Conservation (phyloP, 2,113 vertebrate genomes). For the Ciconia maguari region DNA sequence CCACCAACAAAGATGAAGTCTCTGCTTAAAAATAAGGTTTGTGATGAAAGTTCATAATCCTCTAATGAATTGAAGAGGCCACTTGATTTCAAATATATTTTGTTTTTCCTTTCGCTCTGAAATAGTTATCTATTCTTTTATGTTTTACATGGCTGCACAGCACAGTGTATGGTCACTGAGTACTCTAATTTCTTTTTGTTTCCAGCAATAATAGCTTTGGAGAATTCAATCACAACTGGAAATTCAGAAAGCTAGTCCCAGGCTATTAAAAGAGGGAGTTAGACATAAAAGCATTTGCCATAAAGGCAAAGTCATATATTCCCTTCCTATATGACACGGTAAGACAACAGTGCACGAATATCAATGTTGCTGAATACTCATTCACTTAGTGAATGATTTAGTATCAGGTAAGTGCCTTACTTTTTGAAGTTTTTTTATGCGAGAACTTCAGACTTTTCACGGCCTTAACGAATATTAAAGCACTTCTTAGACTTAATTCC, state of each 20-base stretch:
- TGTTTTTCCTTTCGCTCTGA: conserved; percentile 11
- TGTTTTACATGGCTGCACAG: conserved; percentile 31
- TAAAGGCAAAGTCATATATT: neutral
- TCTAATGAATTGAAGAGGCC: neutral
- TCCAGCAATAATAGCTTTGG: conserved; percentile 48
- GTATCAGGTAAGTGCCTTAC: neutral
- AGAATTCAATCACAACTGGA: conserved; percentile 19
- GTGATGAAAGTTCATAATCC: neutral
- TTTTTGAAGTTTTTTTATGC: neutral
- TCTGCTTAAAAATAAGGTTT: neutral
- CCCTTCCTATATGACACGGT: neutral
- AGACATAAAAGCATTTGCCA: neutral
- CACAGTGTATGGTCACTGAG: neutral
- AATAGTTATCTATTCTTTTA: conserved; percentile 9
- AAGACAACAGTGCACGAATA: neutral
- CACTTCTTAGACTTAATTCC: neutral
- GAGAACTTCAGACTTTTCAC: neutral
- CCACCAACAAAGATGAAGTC: neutral
- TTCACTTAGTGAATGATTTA: neutral
- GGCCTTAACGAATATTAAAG: neutral
- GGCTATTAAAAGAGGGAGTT: conserved; percentile 1
- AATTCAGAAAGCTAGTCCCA: conserved; percentile 44
- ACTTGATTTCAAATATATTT: neutral
- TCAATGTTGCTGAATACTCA: neutral
- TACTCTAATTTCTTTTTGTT: conserved; percentile 44